Percentiles rank a stretch among this genome's conserved stretches.
These are phyloP conservation scores for Euschistus heros DNA, from an alignment of 1,140 invertebrate genomes.

Conservation along the genomic window DNA sequence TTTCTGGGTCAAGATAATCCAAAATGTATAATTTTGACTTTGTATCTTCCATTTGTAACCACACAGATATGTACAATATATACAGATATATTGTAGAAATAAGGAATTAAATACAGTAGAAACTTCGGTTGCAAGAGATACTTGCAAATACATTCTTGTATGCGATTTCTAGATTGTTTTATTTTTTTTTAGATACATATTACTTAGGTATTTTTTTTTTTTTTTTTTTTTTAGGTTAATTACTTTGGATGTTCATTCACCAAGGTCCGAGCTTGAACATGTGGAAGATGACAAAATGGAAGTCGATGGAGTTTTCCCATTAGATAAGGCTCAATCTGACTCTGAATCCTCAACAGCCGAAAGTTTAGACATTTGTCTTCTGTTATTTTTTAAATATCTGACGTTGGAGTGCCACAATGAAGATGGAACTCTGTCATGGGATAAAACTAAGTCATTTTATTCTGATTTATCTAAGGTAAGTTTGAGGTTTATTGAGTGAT, in stretches of 20 bases:
- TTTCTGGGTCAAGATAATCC: too few relatives aligned
- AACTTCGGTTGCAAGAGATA: too few relatives aligned
- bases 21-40: too few relatives aligned
- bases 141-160: too few relatives aligned
- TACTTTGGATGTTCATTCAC: constrained; percentile 53
- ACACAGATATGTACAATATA: too few relatives aligned
- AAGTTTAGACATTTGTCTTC: constrained; percentile 53
- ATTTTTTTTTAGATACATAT: too few relatives aligned
- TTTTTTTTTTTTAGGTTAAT: constrained; percentile 43
- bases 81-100: too few relatives aligned
- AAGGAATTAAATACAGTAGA: too few relatives aligned
- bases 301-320: constrained; percentile 39
- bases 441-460: constrained; percentile 32
- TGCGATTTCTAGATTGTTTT: too few relatives aligned
- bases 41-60: too few relatives aligned
- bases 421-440: constrained; percentile 34
- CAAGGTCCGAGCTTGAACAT: constrained; percentile 42
- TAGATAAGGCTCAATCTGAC: constrained; percentile 36
- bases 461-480: constrained; percentile 27
- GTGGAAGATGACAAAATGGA: constrained; percentile 34
- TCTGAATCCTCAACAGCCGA: constrained; percentile 42
- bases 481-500: too few relatives aligned
- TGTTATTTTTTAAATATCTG: constrained; percentile 48
- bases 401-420: constrained; percentile 36
- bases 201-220: background rate